phyloP scores from a whole-genome alignment of 92 coral and sea anemone species.

The Ricordea florida region DNA sequence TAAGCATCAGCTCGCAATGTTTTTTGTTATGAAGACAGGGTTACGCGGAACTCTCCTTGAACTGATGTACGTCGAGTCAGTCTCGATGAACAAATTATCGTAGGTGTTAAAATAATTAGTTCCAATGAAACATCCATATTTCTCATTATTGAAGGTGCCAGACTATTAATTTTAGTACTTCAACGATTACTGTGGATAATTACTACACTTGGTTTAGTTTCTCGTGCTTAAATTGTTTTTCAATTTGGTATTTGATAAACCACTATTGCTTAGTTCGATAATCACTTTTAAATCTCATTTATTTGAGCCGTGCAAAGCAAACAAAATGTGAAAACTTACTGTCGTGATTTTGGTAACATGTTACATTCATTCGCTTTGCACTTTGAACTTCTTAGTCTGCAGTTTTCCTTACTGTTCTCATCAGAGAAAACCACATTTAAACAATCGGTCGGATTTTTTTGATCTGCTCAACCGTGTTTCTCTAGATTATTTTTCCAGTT shows the following conservation, averaged over 20 bases:
- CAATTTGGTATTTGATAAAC: not conserved
- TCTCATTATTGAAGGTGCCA: slow-evolving; percentile 7
- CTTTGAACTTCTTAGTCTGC: not conserved
- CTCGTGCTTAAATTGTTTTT: slow-evolving; percentile 14
- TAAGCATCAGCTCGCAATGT: not conserved
- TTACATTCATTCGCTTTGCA: not conserved
- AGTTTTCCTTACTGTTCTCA: not conserved
- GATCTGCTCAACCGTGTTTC: too few relatives aligned
- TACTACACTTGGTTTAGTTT: not conserved
- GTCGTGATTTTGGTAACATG: not conserved
- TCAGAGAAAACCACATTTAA: too few relatives aligned
- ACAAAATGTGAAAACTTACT: slow-evolving; percentile 2
- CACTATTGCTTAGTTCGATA: slow-evolving; percentile 4
- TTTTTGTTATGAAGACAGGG: not conserved
- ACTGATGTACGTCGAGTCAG: not conserved
- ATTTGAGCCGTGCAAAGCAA: slow-evolving; percentile 15
- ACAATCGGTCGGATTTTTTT: too few relatives aligned
- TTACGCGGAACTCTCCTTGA: not conserved
- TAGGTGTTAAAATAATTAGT: slow-evolving; percentile 51
- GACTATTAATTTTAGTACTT: not conserved
- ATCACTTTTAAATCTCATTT: slow-evolving; percentile 40
- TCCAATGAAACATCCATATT: slow-evolving; percentile 8
- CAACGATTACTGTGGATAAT: slow-evolving; percentile 21
- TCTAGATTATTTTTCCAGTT: not conserved
- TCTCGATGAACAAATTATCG: not conserved